Evolutionary conservation across 2,113 vertebrate genomes (phyloP), one percentile per base, ranked within the genome.

Genomic region (Phoenicopterus ruber): DNA sequence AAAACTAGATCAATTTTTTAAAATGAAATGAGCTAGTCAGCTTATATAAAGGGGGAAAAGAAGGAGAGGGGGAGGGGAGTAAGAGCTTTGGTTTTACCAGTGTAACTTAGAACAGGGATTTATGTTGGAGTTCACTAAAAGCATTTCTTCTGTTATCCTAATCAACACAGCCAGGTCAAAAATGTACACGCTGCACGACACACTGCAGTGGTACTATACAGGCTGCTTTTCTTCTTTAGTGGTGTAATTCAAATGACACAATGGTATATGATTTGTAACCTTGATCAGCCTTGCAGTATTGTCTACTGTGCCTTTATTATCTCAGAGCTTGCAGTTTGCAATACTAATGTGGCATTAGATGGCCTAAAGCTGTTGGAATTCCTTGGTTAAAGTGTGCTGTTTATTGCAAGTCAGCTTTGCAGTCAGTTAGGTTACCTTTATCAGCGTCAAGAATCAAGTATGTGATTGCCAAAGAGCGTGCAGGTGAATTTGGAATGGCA

Each of bases 51-150:
- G 47, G 29, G 7, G 7, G 18, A 3, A 2, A 8, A 12, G 38
- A 63, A 62, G 15, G 1, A 20, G 13, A 3, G 5, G 5, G 25
- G 9, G 4, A 6, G 7, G 2, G 2, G 5, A 5, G 0, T 19
- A 63, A 67, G 52, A 52, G 15, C 25, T 57, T 90, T 83, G 54
- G 9, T 78, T 70, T 34, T 88, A 31, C 42, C 20, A 67, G 3
- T 54, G 28, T 73, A 49, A 70, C 14, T 83, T 59, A 52, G 49
- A 77, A 52, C 0, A 1, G 3, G 17, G 5, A 17, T 88, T 88
- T 61, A 15, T 90, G 52, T 8, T 90, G 47, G 79, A 76, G 40
- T 59, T 67, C 57, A 55, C 15, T 50, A 4, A 4, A 77, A 73
- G 6, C 55, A 4, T 81, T 86, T 83, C 32, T 72, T n/a, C 44